Evolutionary conservation across 53 echinoderm and acorn worm genomes (phyloP).

Genomic region (Mesocentrotus franciscanus): DNA sequence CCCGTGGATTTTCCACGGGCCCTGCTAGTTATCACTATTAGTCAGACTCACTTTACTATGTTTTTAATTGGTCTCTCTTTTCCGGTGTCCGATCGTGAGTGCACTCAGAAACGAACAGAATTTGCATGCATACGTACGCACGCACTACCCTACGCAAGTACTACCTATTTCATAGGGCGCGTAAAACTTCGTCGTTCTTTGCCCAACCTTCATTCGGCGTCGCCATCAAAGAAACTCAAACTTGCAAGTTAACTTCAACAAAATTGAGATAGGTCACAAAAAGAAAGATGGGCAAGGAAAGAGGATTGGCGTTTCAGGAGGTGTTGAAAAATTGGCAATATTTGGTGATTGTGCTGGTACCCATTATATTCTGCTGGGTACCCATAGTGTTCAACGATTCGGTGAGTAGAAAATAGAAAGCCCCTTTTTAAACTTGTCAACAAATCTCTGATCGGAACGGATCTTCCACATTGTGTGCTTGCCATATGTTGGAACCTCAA

Average conservation of each 20-base stretch:
- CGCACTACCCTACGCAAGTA: not conserved
- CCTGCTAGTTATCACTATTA: not conserved
- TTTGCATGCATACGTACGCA: not conserved
- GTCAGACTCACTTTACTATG: not conserved
- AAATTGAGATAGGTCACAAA: not conserved
- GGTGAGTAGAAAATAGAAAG: constrained; percentile 55
- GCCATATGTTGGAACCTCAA: no score
- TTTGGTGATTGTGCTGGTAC: constrained; percentile 71
- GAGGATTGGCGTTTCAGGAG: constrained; percentile 21
- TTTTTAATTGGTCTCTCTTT: not conserved
- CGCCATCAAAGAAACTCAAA: not conserved
- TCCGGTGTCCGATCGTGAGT: not conserved
- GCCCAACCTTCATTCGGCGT: not conserved
- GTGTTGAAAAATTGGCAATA: constrained; percentile 72
- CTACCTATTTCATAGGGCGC: not conserved
- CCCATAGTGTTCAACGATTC: constrained; percentile 76
- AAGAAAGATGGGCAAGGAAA: constrained; percentile 31
- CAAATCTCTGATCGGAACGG: not conserved
- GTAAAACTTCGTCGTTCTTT: not conserved
- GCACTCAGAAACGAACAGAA: not conserved
- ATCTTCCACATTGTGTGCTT: not conserved
- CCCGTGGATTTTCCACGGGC: no score
- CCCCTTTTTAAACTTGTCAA: not conserved
- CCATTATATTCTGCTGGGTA: constrained; percentile 79
- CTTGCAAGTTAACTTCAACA: no score